Percentiles rank a stretch among this genome's conserved stretches.
Conservation (phyloP, 2,888 invertebrate genomes). For the Aleiodes leptofemur region DNA sequence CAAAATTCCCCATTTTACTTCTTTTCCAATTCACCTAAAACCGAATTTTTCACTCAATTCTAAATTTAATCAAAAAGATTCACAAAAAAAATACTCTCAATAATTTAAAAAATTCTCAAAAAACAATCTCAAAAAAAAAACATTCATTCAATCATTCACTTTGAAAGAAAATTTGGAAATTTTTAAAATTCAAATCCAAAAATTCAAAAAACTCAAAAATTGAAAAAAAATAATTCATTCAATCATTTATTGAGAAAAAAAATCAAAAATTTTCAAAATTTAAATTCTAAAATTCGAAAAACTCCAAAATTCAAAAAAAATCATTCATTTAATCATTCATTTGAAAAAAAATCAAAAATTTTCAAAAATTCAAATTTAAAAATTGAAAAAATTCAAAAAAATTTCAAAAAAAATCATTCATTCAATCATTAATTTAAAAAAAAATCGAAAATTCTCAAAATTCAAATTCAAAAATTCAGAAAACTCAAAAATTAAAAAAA, state of each 20-base stretch:
- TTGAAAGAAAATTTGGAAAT: too few species aligned
- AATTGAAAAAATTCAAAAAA: slow-evolving; percentile 29
- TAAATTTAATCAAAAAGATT: neutral
- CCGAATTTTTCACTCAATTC: too few species aligned
- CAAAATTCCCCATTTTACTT: too few species aligned
- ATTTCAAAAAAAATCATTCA: slow-evolving; percentile 46
- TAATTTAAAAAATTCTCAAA: too few species aligned
- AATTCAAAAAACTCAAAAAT: neutral
- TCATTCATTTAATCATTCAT: slow-evolving; percentile 53
- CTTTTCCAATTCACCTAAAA: too few species aligned
- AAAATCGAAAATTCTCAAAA: neutral
- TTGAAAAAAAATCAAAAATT: neutral
- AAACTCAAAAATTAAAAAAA: slow-evolving; percentile 45
- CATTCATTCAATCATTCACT: too few species aligned
- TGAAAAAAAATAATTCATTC: too few species aligned
- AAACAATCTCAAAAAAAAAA: neutral
- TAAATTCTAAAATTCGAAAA: neutral
- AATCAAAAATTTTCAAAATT: neutral
- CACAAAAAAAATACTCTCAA: slow-evolving; percentile 8
- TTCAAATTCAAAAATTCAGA: neutral
- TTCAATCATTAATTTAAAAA: slow-evolving; percentile 48
- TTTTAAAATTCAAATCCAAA: too few species aligned
- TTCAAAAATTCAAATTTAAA: too few species aligned
- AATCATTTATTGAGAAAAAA: too few species aligned
- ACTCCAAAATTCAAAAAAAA: slow-evolving; percentile 43